Evolutionary conservation across 2,888 invertebrate genomes (phyloP), one percentile per base, ranked within the genome.

Genomic region (Choristoneura rosaceana): DNA sequence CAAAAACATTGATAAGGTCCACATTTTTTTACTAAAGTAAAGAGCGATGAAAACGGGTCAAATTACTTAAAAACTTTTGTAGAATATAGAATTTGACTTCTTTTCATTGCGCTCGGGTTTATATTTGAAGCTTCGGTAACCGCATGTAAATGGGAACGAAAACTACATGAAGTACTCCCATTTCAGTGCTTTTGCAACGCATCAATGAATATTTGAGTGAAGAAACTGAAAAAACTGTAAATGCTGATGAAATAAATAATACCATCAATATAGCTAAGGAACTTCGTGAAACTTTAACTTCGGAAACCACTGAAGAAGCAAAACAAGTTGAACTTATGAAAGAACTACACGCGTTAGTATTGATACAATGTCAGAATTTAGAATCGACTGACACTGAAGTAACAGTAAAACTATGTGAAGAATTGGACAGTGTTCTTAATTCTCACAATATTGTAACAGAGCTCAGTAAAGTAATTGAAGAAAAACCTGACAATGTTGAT

Each of bases 131-230:
- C 62, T 63, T 63, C 5, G 58, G 38, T 71, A 63, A 68, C 62
- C 55, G 63, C 60, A 69, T 69, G 73, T 8, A 3, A 52, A 61
- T 66, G 61, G 60, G 60, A 45, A 60, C 17, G 17, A 69, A 61
- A 17, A 59, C 55, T 73, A 73, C 61, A 65, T 34, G 38, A 55
- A 65, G 62, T 69, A 69, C 64, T 69, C 25, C 61, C 63, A 65
- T 74, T 74, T 52, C 74, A 74, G 74, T 71, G 55, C 73, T 73
- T 69, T 43, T 69, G 50, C 68, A 73, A 43, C 59, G 52, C 64
- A 69, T 73, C 69, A 69, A 73, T 52, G 73, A 73, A 64, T 73
- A 73, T 52, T 62, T 73, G 25, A 59, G n/a, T 33, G 67, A 73
- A 63, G 68, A 60, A 17, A 33, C 17, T 8, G 64, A 69, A 43